phyloP scores from a whole-genome alignment of 2,113 vertebrate species.

The Eubucco bourcierii region DNA sequence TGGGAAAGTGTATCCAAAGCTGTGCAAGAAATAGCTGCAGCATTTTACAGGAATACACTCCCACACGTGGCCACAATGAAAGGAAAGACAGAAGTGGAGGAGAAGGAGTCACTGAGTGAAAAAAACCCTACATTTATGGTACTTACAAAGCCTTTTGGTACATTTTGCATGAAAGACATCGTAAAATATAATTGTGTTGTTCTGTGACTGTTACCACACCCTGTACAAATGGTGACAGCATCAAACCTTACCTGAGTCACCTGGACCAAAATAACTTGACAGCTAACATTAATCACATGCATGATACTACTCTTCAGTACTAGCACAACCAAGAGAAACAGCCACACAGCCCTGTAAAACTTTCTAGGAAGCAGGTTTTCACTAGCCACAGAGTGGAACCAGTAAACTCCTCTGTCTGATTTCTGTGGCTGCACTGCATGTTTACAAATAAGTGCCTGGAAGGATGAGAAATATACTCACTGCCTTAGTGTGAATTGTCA shows the following conservation, averaged over 20 bases:
- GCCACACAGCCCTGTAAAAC: not conserved
- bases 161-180: not conserved
- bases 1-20: not conserved
- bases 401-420: not conserved
- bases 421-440: not conserved
- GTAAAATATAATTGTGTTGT: not conserved
- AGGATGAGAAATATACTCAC: not conserved
- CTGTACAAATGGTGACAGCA: not conserved
- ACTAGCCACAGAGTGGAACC: not conserved
- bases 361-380: not conserved
- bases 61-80: constrained; percentile 12
- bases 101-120: not conserved
- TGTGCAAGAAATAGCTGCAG: not conserved
- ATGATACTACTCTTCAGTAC: not conserved
- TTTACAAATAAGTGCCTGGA: not conserved
- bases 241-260: constrained; percentile 13
- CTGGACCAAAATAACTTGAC: constrained; percentile 33
- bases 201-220: constrained; percentile 28
- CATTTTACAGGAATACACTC: not conserved
- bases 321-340: not conserved
- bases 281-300: not conserved
- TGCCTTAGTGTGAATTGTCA: not conserved
- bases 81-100: not conserved
- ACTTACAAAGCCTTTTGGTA: constrained; percentile 27
- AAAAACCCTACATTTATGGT: not conserved